Evolutionary conservation across 2,888 invertebrate species (phyloP).

Genomic region (Neoascia interrupta): DNA sequence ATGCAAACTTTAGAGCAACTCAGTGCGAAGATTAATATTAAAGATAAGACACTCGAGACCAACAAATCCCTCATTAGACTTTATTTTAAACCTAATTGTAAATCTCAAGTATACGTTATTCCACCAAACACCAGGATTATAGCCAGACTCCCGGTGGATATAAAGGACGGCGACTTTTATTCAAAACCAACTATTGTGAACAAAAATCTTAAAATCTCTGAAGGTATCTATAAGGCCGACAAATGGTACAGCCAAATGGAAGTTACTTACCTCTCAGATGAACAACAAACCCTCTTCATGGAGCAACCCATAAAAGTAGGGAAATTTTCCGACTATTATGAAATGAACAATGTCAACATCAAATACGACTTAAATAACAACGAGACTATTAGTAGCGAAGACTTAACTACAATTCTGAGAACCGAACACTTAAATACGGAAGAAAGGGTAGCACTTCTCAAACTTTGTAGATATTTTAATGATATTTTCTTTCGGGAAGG

Average conservation of each 20-base stretch:
- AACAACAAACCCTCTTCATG: neutral
- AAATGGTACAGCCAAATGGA: neutral
- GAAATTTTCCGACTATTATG: neutral
- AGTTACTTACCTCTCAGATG: neutral
- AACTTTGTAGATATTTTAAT: neutral
- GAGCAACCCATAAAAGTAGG: conserved; percentile 32
- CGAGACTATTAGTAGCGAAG: neutral
- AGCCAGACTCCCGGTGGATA: neutral
- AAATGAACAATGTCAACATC: neutral
- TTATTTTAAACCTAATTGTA: conserved; percentile 10
- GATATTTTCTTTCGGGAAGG: neutral
- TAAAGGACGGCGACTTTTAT: neutral
- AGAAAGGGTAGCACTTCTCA: neutral
- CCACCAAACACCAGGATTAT: neutral
- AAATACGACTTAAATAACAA: neutral
- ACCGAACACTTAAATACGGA: neutral
- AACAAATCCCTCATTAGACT: neutral
- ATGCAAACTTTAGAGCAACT: neutral
- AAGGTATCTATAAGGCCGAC: neutral
- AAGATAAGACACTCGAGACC: neutral
- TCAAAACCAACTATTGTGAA: neutral
- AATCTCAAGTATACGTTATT: neutral
- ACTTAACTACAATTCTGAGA: neutral
- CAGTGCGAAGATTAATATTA: conserved; percentile 1
- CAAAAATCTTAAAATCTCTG: neutral